Percentiles rank a stretch among this genome's conserved stretches.
These are phyloP conservation scores for Falcaria lacertinaria DNA, from an alignment of 2,888 invertebrate species.

Conservation along the genomic window DNA sequence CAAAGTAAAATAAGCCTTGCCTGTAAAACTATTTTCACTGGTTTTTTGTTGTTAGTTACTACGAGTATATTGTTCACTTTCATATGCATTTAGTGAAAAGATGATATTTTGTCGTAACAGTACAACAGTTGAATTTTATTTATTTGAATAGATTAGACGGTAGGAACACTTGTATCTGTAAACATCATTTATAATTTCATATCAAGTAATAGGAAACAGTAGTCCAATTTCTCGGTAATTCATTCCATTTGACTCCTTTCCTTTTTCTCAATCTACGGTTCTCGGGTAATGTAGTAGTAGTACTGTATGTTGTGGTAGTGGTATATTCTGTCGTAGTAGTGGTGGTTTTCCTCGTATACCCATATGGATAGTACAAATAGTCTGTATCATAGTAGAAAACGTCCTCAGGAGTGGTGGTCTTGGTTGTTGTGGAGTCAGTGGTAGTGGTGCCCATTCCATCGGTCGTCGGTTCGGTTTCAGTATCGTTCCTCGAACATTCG, in stretches of 20 bases:
- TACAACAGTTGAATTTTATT: too few relatives aligned
- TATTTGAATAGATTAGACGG: too few relatives aligned
- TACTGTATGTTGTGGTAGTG: not conserved
- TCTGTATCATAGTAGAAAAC: not conserved
- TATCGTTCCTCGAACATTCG: slow-evolving; percentile 49
- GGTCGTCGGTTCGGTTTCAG: slow-evolving; percentile 12
- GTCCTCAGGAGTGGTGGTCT: not conserved
- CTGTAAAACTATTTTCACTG: too few relatives aligned
- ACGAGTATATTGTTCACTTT: too few relatives aligned
- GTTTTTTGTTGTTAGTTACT: too few relatives aligned
- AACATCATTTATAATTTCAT: slow-evolving; percentile 9
- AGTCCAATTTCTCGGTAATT: slow-evolving; percentile 18
- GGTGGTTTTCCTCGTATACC: not conserved
- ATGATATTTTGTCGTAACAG: too few relatives aligned
- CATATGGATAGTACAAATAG: not conserved
- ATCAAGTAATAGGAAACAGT: slow-evolving; percentile 31
- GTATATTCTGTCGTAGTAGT: not conserved
- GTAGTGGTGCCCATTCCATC: not conserved
- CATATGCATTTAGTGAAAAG: too few relatives aligned
- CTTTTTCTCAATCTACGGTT: not conserved
- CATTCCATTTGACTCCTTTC: not conserved
- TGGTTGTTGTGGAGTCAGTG: not conserved
- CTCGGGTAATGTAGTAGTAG: not conserved
- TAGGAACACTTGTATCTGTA: too few relatives aligned
- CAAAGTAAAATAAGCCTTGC: too few relatives aligned